Conservation (phyloP, 2,888 invertebrate species). For the Punctoribates punctum region DNA sequence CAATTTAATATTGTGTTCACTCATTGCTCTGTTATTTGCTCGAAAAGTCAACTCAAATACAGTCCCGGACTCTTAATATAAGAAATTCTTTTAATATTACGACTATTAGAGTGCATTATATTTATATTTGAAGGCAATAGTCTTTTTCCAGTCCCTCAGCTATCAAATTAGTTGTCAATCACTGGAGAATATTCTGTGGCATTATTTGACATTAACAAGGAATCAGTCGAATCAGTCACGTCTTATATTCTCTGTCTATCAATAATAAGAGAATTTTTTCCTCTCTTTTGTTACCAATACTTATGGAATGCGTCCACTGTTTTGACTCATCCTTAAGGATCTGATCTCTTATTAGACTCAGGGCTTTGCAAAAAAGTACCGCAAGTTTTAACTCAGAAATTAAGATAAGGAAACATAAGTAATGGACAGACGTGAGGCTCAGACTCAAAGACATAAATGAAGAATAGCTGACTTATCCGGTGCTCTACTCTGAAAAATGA, state of each 20-base stretch:
- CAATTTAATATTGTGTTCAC: constrained; percentile 19
- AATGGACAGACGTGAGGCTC: too few relatives aligned
- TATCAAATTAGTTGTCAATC: constrained; percentile 32
- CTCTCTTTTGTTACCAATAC: neutral
- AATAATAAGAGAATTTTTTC: neutral
- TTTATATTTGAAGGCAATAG: constrained; percentile 7
- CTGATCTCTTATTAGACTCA: too few relatives aligned
- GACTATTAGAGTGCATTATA: neutral
- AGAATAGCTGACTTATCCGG: too few relatives aligned
- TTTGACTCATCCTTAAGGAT: too few relatives aligned
- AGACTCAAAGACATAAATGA: too few relatives aligned
- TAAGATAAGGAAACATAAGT: too few relatives aligned
- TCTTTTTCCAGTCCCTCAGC: neutral
- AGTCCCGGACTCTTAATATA: neutral
- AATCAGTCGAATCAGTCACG: constrained; percentile 15
- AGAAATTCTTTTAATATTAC: constrained; percentile 8
- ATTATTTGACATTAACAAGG: constrained; percentile 1
- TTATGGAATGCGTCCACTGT: too few relatives aligned
- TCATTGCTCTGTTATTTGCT: neutral
- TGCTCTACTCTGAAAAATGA: too few relatives aligned
- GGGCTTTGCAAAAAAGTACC: too few relatives aligned
- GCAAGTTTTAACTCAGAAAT: too few relatives aligned
- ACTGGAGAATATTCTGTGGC: constrained; percentile 19
- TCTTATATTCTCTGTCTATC: neutral
- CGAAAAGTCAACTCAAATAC: neutral